phyloP scores from a whole-genome alignment of 53 echinoderm and acorn worm species.

The Hippasteria phrygiana region DNA sequence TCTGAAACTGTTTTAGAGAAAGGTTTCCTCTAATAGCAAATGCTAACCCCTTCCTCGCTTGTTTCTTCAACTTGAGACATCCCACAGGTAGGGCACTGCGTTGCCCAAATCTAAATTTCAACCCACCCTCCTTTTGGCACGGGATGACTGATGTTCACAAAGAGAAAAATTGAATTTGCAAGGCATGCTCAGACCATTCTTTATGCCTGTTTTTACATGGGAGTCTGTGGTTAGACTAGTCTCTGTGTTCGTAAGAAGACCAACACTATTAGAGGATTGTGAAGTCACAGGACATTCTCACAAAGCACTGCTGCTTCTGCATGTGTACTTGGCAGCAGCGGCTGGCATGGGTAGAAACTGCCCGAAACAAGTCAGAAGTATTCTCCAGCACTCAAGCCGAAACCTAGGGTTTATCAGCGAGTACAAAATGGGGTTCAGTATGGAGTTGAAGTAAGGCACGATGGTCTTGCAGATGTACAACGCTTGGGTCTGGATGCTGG shows the following conservation, averaged over 20 bases:
- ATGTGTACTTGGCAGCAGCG: conserved; percentile 48
- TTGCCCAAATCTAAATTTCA: too few relatives aligned
- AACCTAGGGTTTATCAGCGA: conserved; percentile 93
- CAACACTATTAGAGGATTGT: neutral
- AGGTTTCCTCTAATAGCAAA: too few relatives aligned
- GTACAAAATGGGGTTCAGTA: conserved; percentile 91
- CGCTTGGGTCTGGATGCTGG: neutral
- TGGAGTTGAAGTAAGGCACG: conserved; percentile 94
- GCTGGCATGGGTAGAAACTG: conserved; percentile 56
- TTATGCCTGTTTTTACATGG: too few relatives aligned
- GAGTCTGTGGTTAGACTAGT: too few relatives aligned
- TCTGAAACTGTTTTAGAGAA: too few relatives aligned
- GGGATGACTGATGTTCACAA: too few relatives aligned
- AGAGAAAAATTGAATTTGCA: too few relatives aligned
- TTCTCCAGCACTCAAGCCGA: conserved; percentile 80
- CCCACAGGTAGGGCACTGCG: too few relatives aligned
- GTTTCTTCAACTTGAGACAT: too few relatives aligned
- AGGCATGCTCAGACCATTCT: too few relatives aligned
- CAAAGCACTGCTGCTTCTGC: conserved; percentile 54
- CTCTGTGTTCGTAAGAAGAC: neutral
- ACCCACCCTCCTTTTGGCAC: too few relatives aligned
- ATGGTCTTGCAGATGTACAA: conserved; percentile 84
- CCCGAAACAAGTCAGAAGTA: conserved; percentile 70
- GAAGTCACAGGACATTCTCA: neutral
- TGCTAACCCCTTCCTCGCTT: too few relatives aligned